Evolutionary conservation across 1,140 invertebrate genomes (phyloP), one percentile per base, ranked within the genome.

Genomic region (Tetranychus cinnabarinus): DNA sequence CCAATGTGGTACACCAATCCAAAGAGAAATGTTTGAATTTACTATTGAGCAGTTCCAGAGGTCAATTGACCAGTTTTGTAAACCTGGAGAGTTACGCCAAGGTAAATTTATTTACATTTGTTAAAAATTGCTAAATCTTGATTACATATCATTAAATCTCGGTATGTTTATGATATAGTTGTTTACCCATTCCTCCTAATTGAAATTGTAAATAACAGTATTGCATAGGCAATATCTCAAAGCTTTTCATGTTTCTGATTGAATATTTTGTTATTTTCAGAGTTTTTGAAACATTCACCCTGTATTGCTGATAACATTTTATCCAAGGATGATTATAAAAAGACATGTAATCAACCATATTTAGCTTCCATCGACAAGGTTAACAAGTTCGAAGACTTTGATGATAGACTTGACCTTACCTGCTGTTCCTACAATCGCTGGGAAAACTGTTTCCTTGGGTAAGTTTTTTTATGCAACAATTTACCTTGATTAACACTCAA

Each of bases 1-100:
- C 36, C 66, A 66, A 50, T 69, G 68, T 63, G 66, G 62, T 42
- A 69, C 68, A 12, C 68, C 68, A 23, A 56, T 69, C 5, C 68
- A 69, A 61, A 58, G 63, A 45, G 67, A 69, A 62, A 42, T 69
- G 47, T 62, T 68, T 31, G 62, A 68, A 36, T 63, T 69, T 12
- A 56, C 63, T 15, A 48, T 61, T 46, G 68, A 69, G 57, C 60
- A 65, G 33, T 64, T 67, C 35, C 23, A 59, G 15, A 58, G 61
- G 10, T 67, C 66, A n/a, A 57, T 66, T 5, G 61, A 67, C 13
- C 60, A 67, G 36, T 69, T 69, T 58, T 69, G 68, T 47, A n/a
- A 62, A 13, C 42, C 59, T 12, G 59, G 59, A n/a, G 35, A 58
- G 7, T 37, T 56, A 31, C 59, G 59, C 10, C 35, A 61, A 48